Evolutionary conservation across 2,888 invertebrate species (phyloP).

Genomic region (Apotomis betuletana): DNA sequence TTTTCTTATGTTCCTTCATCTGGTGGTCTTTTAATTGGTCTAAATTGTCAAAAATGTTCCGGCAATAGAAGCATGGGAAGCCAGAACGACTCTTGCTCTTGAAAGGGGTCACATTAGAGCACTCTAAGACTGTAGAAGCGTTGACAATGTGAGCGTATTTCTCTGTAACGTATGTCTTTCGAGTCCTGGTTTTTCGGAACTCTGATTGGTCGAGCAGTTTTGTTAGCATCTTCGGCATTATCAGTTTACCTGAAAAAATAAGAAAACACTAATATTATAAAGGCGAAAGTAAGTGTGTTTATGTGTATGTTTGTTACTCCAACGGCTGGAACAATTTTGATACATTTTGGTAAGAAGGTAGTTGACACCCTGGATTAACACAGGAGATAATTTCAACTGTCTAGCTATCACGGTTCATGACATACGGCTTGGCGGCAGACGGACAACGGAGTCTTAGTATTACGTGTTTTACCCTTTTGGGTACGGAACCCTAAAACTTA

Average conservation of each 20-base stretch:
- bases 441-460: too few species aligned
- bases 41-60: conserved; percentile 34
- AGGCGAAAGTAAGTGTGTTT: too few species aligned
- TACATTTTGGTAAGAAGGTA: too few species aligned
- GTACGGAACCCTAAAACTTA: too few species aligned
- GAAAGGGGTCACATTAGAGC: conserved; percentile 38
- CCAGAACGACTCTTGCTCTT: conserved; percentile 39
- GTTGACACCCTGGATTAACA: too few species aligned
- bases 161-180: conserved; percentile 32
- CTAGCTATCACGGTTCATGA: too few species aligned
- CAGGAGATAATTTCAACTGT: too few species aligned
- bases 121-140: conserved; percentile 26
- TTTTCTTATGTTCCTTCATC: conserved; percentile 27
- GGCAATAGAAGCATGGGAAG: conserved; percentile 41
- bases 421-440: too few species aligned
- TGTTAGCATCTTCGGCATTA: conserved; percentile 34
- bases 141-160: conserved; percentile 36
- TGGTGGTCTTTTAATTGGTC: conserved; percentile 32
- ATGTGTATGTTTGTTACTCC: too few species aligned
- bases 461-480: too few species aligned
- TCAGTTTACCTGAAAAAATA: conserved; percentile 32
- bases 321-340: too few species aligned
- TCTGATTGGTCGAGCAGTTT: conserved; percentile 34
- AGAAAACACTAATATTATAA: not conserved
- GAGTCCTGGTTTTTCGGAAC: not conserved